Evolutionary conservation across 2,113 vertebrate species (phyloP), one percentile per base, ranked within the genome.

Genomic region (Sitta europaea): DNA sequence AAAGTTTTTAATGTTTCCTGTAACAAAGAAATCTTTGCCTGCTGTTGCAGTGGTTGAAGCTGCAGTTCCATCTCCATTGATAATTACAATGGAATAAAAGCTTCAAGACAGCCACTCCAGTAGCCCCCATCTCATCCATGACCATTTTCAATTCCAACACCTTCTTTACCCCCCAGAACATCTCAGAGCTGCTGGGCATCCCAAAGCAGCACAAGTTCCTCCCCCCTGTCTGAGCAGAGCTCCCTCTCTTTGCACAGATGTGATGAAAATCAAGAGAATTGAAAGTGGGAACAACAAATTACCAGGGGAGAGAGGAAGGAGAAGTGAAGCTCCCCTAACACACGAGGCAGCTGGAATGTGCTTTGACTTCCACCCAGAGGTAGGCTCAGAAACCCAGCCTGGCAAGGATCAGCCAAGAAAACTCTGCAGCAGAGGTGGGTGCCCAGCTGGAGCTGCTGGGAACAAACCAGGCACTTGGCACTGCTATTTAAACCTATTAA

Each of bases 301-400:
- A 14, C 79, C 80, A 33, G 82, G 54, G 21, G 95, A 97, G 73
- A 98, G 92, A 33, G 97, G 97, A 48, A 97, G 94, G 66, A 98
- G 94, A 82, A 89, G 91, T 3, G 98, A 98, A 82, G 97, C 87
- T 8, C 73, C 98, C 11, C 93, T 99, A 79, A 98, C 98, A 29
- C 94, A 73, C 3, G 96, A 98, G 70, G 98, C 98, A 66, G 97
- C 98, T 35, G 99, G 98, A 13, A 97, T 99, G 95, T 99, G 99
- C 86, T 99, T 99, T 12, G 98, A 99, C 97, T 99, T 99, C 94
- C 98, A 99, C 38, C 98, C 98, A 53, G 96, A 97, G 97, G 99
- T 99, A 95, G 78, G 72, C 21, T 78, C 57, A 86, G 55, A 18
- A 84, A 65, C 16, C 63, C 71, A 18, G 10, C 78, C 73, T 72